Evolutionary conservation across 2,113 vertebrate species (phyloP).

Genomic region (Macrotus californicus): DNA sequence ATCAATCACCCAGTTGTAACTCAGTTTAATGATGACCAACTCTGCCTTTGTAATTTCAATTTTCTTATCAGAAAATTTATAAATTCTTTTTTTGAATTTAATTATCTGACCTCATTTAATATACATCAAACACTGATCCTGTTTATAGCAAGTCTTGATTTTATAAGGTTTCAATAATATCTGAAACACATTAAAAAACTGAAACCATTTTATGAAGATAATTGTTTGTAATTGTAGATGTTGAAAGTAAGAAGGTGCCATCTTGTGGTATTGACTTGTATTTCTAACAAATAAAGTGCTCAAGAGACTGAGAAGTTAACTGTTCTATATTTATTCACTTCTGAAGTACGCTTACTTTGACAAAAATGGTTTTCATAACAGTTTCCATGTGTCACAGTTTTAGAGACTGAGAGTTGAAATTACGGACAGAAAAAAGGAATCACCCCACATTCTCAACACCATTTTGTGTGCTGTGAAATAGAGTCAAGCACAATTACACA

Average conservation of each 20-base stretch:
- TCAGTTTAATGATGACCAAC: conserved; percentile 81
- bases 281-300: conserved; percentile 86
- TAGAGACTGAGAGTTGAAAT: not conserved
- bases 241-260: conserved; percentile 84
- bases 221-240: conserved; percentile 79
- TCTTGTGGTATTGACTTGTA: conserved; percentile 86
- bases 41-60: conserved; percentile 86
- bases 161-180: conserved; percentile 81
- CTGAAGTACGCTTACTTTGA: conserved; percentile 49
- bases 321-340: conserved; percentile 63
- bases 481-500: not conserved
- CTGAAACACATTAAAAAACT: conserved; percentile 71
- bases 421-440: not conserved
- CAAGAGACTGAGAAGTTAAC: conserved; percentile 73
- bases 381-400: not conserved
- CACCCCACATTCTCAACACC: not conserved
- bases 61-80: conserved; percentile 87
- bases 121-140: conserved; percentile 77
- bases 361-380: not conserved
- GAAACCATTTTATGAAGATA: conserved; percentile 79
- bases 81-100: conserved; percentile 84
- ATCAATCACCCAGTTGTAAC: conserved; percentile 72
- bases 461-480: not conserved
- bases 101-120: conserved; percentile 84
- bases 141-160: conserved; percentile 83